These are phyloP conservation scores for Acipenser transmontanus DNA, from an alignment of 2,797 vertebrate genomes.

Conservation along the genomic window DNA sequence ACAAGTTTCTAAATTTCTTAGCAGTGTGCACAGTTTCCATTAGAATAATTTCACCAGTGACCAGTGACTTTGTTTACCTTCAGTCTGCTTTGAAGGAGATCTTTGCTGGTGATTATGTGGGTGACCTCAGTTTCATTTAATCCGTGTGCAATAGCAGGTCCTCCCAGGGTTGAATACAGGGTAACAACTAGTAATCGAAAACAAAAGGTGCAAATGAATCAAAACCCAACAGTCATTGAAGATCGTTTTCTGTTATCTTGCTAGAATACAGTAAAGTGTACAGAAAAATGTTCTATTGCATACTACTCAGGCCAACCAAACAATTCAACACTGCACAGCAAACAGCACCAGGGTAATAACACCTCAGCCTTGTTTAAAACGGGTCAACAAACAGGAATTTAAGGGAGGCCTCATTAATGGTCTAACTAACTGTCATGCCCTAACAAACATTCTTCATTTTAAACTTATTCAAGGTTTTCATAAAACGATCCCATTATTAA, in stretches of 20 bases:
- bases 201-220: neutral
- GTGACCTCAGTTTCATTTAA: constrained; percentile 85
- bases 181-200: constrained; percentile 73
- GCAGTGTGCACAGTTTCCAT: neutral
- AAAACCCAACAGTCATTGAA: neutral
- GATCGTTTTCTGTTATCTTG: neutral
- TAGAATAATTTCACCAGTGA: neutral
- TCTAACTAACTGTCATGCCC: too few species aligned
- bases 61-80: constrained; percentile 59
- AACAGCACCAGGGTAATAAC: too few species aligned
- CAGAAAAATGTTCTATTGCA: too few species aligned
- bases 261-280: too few species aligned
- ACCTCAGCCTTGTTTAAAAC: too few species aligned
- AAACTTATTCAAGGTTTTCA: too few species aligned
- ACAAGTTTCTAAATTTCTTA: neutral
- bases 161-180: constrained; percentile 85
- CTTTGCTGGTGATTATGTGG: constrained; percentile 88
- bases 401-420: neutral
- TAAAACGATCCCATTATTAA: too few species aligned
- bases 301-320: too few species aligned
- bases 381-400: too few species aligned
- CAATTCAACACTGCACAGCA: too few species aligned
- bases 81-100: constrained; percentile 81
- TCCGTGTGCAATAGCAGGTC: constrained; percentile 82
- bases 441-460: too few species aligned